Base-by-base conservation (phyloP, 2,113 vertebrate species). In the Phyllostomus hastatus region DNA sequence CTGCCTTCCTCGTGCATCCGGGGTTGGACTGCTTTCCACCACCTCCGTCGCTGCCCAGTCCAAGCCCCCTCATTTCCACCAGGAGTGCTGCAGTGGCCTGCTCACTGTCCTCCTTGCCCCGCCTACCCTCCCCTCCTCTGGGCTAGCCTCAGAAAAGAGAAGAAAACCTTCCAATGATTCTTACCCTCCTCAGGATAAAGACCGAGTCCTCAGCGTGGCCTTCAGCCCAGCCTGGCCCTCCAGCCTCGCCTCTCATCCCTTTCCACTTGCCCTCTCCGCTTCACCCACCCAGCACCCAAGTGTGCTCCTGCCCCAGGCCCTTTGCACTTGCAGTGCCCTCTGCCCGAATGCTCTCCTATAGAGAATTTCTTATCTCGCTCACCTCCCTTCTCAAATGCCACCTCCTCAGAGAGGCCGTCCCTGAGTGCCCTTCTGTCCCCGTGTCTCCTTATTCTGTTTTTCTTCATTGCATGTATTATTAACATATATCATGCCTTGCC, bases 281-380 rank as follows among this genome's bases (percentile, higher is more conserved):
- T 46, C 8, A 5, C 24, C 2, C 16, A 2, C 31, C 64, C 48
- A 41, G 20, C 66, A 17, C 17, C 8, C 8, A 38, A 19, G 20
- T 43, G 10, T 10, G 3, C 14, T 17, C 12, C 43, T 78, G 76
- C 69, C 41, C 46, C 20, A 41, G 84, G 52, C 28, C 75, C 85
- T 89, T 94, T 84, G 54, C 90, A 66, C 54, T 84, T 52, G n/a
- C 26, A 33, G n/a, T 52, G 10, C 5, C 64, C 75, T 73, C 43
- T 28, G 33, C n/a, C 54, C 75, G 26, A 41, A 9, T 41, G n/a
- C 4, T 48, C 7, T 73, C n/a, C 22, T 73, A 69, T 54, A 46
- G 28, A 64, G 54, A 16, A 7, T 24, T 24, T 59, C n/a, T 52
- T 26, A 38, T 7, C 75, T 75, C 11, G 17, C 41, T 75, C 22